Evolutionary conservation across 2,888 invertebrate species (phyloP), one percentile per base, ranked within the genome.

Genomic region (Eupeodes latifasciatus): DNA sequence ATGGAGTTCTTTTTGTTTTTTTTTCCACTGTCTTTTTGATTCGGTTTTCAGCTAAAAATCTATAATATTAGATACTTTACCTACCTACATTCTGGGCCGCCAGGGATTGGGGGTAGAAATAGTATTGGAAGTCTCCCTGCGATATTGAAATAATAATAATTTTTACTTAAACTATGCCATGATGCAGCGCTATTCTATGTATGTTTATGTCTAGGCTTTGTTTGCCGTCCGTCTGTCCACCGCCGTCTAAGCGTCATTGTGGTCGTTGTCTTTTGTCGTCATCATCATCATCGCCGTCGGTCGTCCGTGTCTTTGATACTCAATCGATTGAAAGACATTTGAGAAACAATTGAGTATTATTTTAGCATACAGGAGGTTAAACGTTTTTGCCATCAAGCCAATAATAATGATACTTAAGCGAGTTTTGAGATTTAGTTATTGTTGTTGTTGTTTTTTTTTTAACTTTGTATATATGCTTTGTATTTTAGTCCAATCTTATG

Each of bases 261-360:
- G 14, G 59, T 34, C 34, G 59, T 34, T 10, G 59, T 34, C 9
- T 10, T 36, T 40, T 36, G 16, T 36, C 36, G 4, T 19, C 53
- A 16, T 27, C 57, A 16, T 27, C 57, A 19, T 57, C 12, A 9
- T 55, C 10, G 10, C 16, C 14, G 16, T 19, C 19, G 19, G 4
- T 19, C 10, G n/a, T 47, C 55, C 40, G n/a, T 57, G 44, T 34
- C 19, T 55, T 57, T 44, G 36, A 40, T 47, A 69, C 40, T 44
- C 76, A 61, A 77, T 78, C 74, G 78, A 85, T 88, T 88, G 69
- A 78, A 88, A 75, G 88, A 81, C 81, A 85, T 85, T 84, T 85
- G 85, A 66, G 67, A 85, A 85, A 85, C 88, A 88, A 88, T 88
- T 78, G 88, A 62, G 78, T 85, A 88, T 81, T 85, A 85, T 88